phyloP scores from a whole-genome alignment of 2,888 invertebrate genomes.

The Drosophila crucigera region DNA sequence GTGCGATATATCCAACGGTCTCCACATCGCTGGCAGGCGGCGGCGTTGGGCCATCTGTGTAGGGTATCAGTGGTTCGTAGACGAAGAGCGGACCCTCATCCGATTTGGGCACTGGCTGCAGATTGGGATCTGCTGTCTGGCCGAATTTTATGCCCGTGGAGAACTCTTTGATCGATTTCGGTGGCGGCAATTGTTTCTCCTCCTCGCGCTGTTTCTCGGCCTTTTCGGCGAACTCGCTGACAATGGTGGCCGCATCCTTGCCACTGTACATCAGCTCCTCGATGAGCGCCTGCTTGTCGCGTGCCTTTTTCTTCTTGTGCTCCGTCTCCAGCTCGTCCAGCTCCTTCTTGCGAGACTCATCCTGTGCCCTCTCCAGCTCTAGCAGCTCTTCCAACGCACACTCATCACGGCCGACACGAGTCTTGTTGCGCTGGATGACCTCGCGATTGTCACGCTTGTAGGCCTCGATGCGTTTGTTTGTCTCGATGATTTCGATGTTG shows the following conservation, averaged over 20 bases:
- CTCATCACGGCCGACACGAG: slow-evolving; percentile 91
- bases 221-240: slow-evolving; percentile 91
- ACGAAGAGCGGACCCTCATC: slow-evolving; percentile 92
- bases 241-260: slow-evolving; percentile 94
- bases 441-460: slow-evolving; percentile 96
- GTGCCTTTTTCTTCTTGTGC: slow-evolving; percentile 92
- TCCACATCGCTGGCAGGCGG: slow-evolving; percentile 89
- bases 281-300: slow-evolving; percentile 95
- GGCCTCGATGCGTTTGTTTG: slow-evolving; percentile 95
- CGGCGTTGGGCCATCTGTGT: slow-evolving; percentile 90
- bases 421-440: slow-evolving; percentile 92
- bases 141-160: slow-evolving; percentile 95
- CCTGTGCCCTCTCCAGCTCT: slow-evolving; percentile 92
- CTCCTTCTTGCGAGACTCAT: slow-evolving; percentile 90
- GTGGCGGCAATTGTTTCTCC: slow-evolving; percentile 83
- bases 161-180: slow-evolving; percentile 89
- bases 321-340: slow-evolving; percentile 88
- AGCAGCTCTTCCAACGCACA: slow-evolving; percentile 94
- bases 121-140: slow-evolving; percentile 87
- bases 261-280: slow-evolving; percentile 98
- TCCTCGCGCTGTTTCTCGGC: slow-evolving; percentile 89
- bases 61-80: slow-evolving; percentile 88
- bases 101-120: slow-evolving; percentile 89
- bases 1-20: slow-evolving; percentile 89
- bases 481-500: slow-evolving; percentile 94